Evolutionary conservation across 2,113 vertebrate species (phyloP).

Genomic region (Macheiramphus alcinus): DNA sequence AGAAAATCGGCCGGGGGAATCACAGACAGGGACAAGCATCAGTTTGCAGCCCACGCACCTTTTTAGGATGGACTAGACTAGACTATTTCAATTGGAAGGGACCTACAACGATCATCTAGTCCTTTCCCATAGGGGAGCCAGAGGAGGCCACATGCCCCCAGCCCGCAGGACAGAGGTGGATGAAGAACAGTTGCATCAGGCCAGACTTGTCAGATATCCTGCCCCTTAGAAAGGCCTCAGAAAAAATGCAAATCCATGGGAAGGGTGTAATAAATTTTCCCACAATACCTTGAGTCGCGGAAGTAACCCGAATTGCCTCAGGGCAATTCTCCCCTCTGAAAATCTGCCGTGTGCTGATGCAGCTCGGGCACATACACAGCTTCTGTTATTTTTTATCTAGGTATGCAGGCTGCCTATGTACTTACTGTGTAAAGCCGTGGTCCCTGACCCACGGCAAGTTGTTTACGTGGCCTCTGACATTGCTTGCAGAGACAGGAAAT

Average conservation of each 20-base stretch:
- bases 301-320: neutral
- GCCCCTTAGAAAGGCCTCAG: neutral
- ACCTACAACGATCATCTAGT: neutral
- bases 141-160: neutral
- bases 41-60: neutral
- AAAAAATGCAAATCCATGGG: neutral
- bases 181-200: neutral
- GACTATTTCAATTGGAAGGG: neutral
- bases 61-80: neutral
- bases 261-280: neutral
- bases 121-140: neutral
- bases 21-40: neutral
- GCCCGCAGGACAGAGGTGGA: rapidly evolving
- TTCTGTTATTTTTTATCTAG: neutral
- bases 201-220: neutral
- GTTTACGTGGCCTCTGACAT: neutral
- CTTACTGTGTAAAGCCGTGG: neutral
- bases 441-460: neutral
- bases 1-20: neutral
- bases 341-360: neutral
- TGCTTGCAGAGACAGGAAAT: neutral
- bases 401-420: neutral
- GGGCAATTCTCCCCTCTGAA: neutral
- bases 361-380: neutral
- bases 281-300: neutral